Evolutionary conservation across 2,797 vertebrate genomes (phyloP).

Genomic region (Stomatorhinus walkeri): DNA sequence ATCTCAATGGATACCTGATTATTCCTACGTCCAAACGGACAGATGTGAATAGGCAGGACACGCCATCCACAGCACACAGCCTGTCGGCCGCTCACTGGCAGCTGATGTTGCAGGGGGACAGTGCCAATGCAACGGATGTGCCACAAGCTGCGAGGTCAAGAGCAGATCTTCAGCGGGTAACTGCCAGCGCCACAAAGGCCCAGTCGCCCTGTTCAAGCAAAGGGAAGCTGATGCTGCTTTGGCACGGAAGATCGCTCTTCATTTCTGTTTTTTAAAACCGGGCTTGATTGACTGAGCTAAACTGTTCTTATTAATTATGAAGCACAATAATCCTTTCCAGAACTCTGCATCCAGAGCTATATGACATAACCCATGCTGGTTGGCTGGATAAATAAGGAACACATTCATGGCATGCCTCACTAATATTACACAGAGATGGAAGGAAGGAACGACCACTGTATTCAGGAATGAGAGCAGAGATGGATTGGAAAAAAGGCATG

Average conservation of each 20-base stretch:
- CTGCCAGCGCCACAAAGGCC: neutral
- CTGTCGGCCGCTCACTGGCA: neutral
- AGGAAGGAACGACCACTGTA: neutral
- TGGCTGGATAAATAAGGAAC: neutral
- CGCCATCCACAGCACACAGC: neutral
- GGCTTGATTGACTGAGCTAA: neutral
- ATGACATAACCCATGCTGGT: neutral
- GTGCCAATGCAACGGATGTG: neutral
- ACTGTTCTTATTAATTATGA: neutral
- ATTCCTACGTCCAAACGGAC: neutral
- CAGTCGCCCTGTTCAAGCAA: neutral
- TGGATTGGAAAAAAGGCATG: neutral
- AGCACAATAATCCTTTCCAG: neutral
- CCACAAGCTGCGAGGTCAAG: neutral
- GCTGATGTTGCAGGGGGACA: neutral
- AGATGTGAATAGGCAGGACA: neutral
- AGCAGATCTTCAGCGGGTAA: neutral
- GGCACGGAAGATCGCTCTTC: neutral
- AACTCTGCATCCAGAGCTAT: neutral
- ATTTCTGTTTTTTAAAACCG: neutral
- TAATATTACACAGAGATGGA: neutral
- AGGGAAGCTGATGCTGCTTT: neutral
- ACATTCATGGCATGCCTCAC: neutral
- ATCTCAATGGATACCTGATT: neutral
- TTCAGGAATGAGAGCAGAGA: neutral